phyloP scores from a whole-genome alignment of 2,113 vertebrate genomes.

The Holacanthus passer region DNA sequence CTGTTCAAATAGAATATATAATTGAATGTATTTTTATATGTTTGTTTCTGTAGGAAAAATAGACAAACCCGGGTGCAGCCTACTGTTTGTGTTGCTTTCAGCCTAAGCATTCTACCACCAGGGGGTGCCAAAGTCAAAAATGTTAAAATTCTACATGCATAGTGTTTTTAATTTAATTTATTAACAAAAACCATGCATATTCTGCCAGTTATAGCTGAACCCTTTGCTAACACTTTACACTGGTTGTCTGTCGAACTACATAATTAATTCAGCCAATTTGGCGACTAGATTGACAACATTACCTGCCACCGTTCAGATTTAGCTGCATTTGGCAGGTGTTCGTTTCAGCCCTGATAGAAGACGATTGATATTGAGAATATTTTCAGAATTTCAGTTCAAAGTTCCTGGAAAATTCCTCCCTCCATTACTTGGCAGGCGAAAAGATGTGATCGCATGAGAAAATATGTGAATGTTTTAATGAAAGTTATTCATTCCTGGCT shows the following conservation, averaged over 20 bases:
- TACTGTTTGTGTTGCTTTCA: neutral
- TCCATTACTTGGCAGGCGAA: neutral
- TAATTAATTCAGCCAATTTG: neutral
- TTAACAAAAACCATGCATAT: neutral
- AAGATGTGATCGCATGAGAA: conserved; percentile 5
- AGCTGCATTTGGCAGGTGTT: neutral
- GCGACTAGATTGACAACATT: neutral
- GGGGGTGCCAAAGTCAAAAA: conserved; percentile 1
- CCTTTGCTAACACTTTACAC: neutral
- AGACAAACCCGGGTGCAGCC: neutral
- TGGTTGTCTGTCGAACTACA: neutral
- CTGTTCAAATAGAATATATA: no score
- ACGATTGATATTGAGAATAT: neutral
- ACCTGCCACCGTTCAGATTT: neutral
- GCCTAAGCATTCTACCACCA: neutral
- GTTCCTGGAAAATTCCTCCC: neutral
- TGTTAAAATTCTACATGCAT: neutral
- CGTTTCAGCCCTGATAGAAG: neutral
- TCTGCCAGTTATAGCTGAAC: neutral
- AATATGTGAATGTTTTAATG: conserved; percentile 37
- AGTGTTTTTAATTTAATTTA: neutral
- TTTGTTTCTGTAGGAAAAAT: neutral
- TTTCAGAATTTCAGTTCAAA: neutral
- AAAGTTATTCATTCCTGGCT: conserved; percentile 42
- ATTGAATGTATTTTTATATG: no score